phyloP scores from a whole-genome alignment of 1,140 invertebrate species.

The Agrypnia vestita region DNA sequence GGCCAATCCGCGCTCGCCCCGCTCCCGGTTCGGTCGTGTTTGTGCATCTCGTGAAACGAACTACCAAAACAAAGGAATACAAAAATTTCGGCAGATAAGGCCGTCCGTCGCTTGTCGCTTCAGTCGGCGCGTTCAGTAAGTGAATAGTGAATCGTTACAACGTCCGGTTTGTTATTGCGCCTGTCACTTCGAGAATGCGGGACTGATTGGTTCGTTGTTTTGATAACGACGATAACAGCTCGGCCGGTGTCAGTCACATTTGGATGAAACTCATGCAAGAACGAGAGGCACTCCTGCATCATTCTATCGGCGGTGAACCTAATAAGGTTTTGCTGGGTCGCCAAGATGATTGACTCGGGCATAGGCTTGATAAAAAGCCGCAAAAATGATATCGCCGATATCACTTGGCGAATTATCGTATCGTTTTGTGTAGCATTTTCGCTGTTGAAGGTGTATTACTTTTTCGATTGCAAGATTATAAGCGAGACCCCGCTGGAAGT shows the following conservation, averaged over 20 bases:
- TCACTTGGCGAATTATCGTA: background rate
- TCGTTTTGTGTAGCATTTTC: slow-evolving; percentile 8
- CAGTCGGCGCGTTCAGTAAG: too few species aligned
- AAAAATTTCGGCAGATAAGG: slow-evolving; percentile 3
- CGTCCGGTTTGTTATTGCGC: background rate
- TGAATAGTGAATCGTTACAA: background rate
- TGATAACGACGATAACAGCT: slow-evolving; percentile 23
- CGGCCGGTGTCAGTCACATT: background rate
- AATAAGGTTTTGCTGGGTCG: background rate
- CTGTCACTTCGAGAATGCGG: slow-evolving; percentile 1
- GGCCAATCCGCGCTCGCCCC: background rate
- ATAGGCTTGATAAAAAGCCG: background rate
- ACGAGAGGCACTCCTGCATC: background rate
- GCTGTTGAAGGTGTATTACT: slow-evolving; percentile 3
- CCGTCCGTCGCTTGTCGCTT: too few species aligned
- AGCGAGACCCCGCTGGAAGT: background rate
- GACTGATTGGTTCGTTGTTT: slow-evolving; percentile 24
- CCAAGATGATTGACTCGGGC: slow-evolving; percentile 13
- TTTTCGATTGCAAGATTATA: background rate
- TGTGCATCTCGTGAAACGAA: background rate
- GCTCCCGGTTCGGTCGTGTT: background rate
- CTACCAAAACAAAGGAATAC: slow-evolving; percentile 25
- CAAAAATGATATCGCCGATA: slow-evolving; percentile 5
- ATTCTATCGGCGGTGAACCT: slow-evolving; percentile 1
- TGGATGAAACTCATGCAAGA: slow-evolving; percentile 16